Evolutionary conservation across 2,113 vertebrate species (phyloP).

Genomic region (Rafetus swinhoei): DNA sequence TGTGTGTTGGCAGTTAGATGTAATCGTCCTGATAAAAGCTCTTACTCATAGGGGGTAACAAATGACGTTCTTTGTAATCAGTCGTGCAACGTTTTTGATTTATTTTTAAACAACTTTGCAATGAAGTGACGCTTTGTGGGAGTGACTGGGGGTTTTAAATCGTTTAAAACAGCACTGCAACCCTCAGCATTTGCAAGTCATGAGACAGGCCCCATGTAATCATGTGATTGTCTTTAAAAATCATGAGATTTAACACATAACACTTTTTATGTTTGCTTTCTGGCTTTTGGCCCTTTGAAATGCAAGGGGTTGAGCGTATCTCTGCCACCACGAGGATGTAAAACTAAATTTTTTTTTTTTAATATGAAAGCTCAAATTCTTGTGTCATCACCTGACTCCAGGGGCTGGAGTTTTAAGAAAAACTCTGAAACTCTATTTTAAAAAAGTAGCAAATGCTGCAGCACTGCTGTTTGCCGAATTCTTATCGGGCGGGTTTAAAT

Average conservation of each 20-base stretch:
- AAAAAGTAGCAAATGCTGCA: neutral
- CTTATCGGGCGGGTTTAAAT: neutral
- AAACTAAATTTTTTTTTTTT: neutral
- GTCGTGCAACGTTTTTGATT: neutral
- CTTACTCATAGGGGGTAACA: neutral
- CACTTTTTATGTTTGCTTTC: neutral
- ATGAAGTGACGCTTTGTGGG: constrained; percentile 16
- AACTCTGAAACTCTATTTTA: neutral
- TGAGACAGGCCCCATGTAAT: neutral
- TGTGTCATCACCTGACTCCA: fast-evolving
- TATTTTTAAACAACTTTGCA: neutral
- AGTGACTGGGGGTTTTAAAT: neutral
- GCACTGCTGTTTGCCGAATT: neutral
- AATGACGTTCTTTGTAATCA: neutral
- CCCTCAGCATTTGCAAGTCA: neutral
- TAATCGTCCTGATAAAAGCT: neutral
- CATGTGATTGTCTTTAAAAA: neutral
- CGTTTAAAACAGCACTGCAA: neutral
- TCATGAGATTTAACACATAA: neutral
- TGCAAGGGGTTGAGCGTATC: neutral
- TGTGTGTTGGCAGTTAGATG: neutral
- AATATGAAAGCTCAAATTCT: neutral
- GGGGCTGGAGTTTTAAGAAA: neutral
- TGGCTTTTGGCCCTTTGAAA: neutral
- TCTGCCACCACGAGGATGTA: neutral